Base-by-base conservation (phyloP, 2,888 invertebrate species). In the Halocaridina rubra region DNA sequence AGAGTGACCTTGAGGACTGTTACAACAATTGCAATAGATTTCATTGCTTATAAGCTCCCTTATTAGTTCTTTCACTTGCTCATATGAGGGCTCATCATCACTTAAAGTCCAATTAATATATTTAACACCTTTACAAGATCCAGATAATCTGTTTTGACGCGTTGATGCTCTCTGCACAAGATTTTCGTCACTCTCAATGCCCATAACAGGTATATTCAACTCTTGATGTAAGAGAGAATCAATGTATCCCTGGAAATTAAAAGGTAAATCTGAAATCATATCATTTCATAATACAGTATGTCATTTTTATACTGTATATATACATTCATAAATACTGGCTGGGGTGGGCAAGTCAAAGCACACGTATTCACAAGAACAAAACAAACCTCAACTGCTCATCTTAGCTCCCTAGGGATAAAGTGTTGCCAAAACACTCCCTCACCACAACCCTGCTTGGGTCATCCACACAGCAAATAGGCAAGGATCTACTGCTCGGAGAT, bases 191-290 rank as follows among this genome's bases (percentile, higher is more conserved):
- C 84, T 82, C 72, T 87, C 87, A 59, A 72, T 77, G 13, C 82
- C 87, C 29, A 85, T 46, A 8, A 87, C 69, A 1, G 71, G 61
- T 8, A 80, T 19, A 5, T 53, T 32, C 10, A 85, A 75, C 27
- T 46, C 32, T n/a, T 69, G 69, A n/a, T 85, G 87, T 22, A 87
- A 57, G 46, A 76, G 24, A 2, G 82, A 74, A 71, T 80, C 85
- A 16, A 87, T 77, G 59, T 87, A 85, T 7, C 87, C 87, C 87
- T 87, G 79, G 16, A 61, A 61, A 57, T 22, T 19, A 19, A 74
- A 39, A 39, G 22, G 19, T 22, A 71, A 30, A 71, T 71, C 13
- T n/a, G n/a, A 39, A 46, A 1, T 1, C 13, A 46, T 0, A 13
- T 46, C 2, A 46, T 46, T 1, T 1, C 10, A 46, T 0, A 46